phyloP scores from a whole-genome alignment of 2,888 invertebrate species.

The Plebejus melissa region DNA sequence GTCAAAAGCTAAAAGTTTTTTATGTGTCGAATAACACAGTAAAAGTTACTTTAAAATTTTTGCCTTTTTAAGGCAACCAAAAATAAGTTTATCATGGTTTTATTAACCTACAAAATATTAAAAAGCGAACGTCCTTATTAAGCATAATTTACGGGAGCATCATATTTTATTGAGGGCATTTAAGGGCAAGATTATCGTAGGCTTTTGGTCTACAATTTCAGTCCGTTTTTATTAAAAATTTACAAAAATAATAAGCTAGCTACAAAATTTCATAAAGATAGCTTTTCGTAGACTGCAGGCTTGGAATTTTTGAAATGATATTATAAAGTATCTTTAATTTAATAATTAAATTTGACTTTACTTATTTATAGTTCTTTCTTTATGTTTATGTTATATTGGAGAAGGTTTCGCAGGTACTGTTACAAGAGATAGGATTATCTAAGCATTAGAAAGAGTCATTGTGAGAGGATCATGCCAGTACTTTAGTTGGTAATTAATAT shows the following conservation, averaged over 20 bases:
- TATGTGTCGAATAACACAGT: too few relatives aligned
- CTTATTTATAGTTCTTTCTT: background rate
- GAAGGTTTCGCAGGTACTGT: background rate
- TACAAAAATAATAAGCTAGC: background rate
- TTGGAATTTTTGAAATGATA: too few relatives aligned
- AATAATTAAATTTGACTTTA: too few relatives aligned
- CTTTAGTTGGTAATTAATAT: slow-evolving; percentile 2
- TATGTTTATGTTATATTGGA: background rate
- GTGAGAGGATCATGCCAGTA: background rate
- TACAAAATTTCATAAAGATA: background rate
- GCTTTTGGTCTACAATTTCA: background rate
- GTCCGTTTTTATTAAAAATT: slow-evolving; percentile 1
- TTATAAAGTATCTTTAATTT: too few relatives aligned
- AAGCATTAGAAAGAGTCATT: background rate
- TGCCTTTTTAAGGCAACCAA: too few relatives aligned
- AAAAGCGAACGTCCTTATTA: background rate
- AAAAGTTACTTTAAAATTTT: too few relatives aligned
- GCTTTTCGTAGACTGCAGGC: too few relatives aligned
- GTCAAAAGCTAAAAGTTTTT: too few relatives aligned
- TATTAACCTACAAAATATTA: background rate
- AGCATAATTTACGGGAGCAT: background rate
- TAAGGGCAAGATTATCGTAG: background rate
- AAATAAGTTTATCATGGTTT: background rate
- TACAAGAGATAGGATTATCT: background rate
- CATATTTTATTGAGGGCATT: background rate